A percentile compares a stretch with the other conserved stretches of the same genome.
These are phyloP conservation scores for Hydractinia symbiolongicarpus DNA, from an alignment of 30 jellyfish, hydroid and myxozoan genomes.

Conservation along the genomic window DNA sequence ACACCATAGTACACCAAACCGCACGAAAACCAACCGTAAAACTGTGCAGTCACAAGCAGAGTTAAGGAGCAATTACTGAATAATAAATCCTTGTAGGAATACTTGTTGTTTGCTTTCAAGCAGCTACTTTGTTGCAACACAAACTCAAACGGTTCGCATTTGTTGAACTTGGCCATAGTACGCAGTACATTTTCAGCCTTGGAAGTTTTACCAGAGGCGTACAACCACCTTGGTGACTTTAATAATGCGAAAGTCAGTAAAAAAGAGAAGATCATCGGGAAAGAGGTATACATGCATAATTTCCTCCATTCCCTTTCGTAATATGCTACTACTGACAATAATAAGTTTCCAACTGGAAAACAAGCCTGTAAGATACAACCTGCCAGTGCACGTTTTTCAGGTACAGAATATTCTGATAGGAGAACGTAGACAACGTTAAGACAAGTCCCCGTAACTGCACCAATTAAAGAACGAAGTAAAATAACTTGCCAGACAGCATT, in stretches of 20 bases:
- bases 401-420: background rate
- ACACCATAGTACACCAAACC: constrained; percentile 18
- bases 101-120: background rate
- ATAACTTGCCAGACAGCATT: constrained; percentile 12
- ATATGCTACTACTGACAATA: constrained; percentile 4
- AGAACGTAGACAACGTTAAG: background rate
- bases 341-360: background rate
- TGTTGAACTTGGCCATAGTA: background rate
- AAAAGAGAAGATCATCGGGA: background rate
- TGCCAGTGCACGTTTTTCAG: background rate
- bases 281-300: background rate
- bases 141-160: background rate
- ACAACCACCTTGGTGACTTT: constrained; percentile 14
- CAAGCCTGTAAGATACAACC: background rate
- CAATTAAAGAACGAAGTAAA: constrained; percentile 2
- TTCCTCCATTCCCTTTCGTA: constrained; percentile 14
- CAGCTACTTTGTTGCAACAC: background rate
- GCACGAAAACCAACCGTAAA: background rate
- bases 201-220: background rate
- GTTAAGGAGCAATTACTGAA: background rate
- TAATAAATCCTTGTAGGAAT: background rate
- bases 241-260: background rate
- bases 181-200: background rate
- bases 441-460: constrained; percentile 3
- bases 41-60: background rate